A percentile compares a stretch with the other conserved stretches of the same genome.
phyloP scores from a whole-genome alignment of 2,797 vertebrate species.

The Pseudochromis fuscus region DNA sequence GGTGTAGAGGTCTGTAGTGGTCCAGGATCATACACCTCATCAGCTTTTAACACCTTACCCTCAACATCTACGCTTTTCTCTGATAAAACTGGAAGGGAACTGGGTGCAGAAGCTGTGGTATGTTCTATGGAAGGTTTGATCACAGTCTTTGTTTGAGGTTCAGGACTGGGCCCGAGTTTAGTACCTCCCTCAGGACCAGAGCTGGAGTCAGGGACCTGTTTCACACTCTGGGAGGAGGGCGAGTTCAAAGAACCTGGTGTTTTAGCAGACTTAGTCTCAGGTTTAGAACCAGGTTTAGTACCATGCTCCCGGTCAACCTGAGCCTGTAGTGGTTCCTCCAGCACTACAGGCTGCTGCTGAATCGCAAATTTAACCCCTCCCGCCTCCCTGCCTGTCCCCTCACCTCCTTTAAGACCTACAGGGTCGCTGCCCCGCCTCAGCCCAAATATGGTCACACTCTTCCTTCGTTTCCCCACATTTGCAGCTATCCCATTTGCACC shows the following conservation, averaged over 20 bases:
- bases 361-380: conserved; percentile 43
- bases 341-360: conserved; percentile 56
- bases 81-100: conserved; percentile 36
- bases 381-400: conserved; percentile 24
- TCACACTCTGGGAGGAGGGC: conserved; percentile 12
- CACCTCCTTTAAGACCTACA: conserved; percentile 57
- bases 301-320: not conserved
- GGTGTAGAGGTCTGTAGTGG: conserved; percentile 77
- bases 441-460: conserved; percentile 73
- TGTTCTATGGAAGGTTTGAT: not conserved
- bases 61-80: conserved; percentile 16
- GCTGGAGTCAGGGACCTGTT: not conserved
- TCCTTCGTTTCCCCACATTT: conserved; percentile 74
- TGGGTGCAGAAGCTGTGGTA: conserved; percentile 15
- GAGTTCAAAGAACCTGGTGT: conserved; percentile 12
- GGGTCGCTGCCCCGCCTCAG: conserved; percentile 75
- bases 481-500: conserved; percentile 71
- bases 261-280: conserved; percentile 4
- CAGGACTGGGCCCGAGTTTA: conserved; percentile 6
- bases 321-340: conserved; percentile 45
- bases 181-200: not conserved
- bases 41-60: conserved; percentile 8
- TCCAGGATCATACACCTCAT: conserved; percentile 45
- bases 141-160: not conserved
- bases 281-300: conserved; percentile 27